Percentiles rank a stretch among this genome's conserved stretches.
phyloP scores from a whole-genome alignment of 2,888 invertebrate species.

The Mermis nigrescens region DNA sequence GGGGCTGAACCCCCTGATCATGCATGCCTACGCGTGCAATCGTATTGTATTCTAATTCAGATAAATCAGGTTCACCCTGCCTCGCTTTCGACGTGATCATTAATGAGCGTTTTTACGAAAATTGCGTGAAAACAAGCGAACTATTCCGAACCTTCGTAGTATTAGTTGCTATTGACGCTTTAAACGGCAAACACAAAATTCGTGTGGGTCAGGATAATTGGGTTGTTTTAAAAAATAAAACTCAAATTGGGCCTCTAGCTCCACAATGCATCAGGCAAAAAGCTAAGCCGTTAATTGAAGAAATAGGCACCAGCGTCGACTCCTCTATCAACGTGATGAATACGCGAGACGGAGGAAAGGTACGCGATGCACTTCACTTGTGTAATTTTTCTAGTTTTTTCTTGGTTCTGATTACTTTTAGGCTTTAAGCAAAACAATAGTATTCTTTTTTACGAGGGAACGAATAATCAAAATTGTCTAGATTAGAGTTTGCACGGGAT shows the following conservation, averaged over 20 bases:
- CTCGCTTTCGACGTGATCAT: conserved; percentile 65
- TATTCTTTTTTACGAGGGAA: too few species aligned
- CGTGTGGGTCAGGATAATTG: conserved; percentile 42
- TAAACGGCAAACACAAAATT: conserved; percentile 57
- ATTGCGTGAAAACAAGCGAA: conserved; percentile 46
- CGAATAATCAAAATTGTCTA: too few species aligned
- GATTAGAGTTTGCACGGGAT: too few species aligned
- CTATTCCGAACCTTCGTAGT: conserved; percentile 59
- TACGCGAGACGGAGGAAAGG: too few species aligned
- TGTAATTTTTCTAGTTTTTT: too few species aligned
- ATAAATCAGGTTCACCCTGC: conserved; percentile 45
- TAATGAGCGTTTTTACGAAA: conserved; percentile 53
- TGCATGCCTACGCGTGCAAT: too few species aligned
- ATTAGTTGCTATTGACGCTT: conserved; percentile 55
- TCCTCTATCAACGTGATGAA: too few species aligned
- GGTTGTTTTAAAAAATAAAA: conserved; percentile 34
- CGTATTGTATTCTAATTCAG: not conserved
- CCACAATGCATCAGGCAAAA: conserved; percentile 32
- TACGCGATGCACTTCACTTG: too few species aligned
- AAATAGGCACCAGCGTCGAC: too few species aligned
- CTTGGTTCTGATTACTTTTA: too few species aligned
- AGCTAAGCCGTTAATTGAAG: conserved; percentile 16
- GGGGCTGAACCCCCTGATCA: too few species aligned
- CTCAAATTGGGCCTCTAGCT: conserved; percentile 30
- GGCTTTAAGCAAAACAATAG: too few species aligned